phyloP scores from a whole-genome alignment of 2,888 invertebrate species.

The Lacanobia wlatinum region DNA sequence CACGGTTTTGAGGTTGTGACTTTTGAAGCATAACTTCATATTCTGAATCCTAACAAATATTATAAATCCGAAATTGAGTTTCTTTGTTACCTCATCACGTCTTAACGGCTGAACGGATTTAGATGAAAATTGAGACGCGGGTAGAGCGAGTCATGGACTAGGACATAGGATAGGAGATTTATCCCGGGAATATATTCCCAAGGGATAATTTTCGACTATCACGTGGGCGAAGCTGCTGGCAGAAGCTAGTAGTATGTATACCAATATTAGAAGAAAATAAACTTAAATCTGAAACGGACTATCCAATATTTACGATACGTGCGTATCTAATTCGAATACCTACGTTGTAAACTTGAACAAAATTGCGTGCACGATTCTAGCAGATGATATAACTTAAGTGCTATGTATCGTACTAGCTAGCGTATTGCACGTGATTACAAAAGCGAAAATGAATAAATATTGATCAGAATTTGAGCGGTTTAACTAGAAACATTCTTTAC shows the following conservation, averaged over 20 bases:
- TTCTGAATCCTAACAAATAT: not conserved
- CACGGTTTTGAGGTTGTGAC: slow-evolving; percentile 10
- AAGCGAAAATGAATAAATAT: slow-evolving; percentile 53
- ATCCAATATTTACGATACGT: slow-evolving; percentile 35
- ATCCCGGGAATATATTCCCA: too few species aligned
- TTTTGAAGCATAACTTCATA: not conserved
- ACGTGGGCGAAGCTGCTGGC: too few species aligned
- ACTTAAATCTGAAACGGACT: slow-evolving; percentile 15
- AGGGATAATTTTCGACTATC: not conserved
- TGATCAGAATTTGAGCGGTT: slow-evolving; percentile 43
- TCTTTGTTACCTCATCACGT: too few species aligned
- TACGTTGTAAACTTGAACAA: slow-evolving; percentile 9
- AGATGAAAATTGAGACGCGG: too few species aligned
- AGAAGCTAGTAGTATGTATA: too few species aligned
- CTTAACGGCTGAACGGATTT: too few species aligned
- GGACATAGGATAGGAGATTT: too few species aligned
- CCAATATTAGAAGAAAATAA: slow-evolving; percentile 1
- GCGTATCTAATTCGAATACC: slow-evolving; percentile 44
- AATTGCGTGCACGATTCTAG: slow-evolving; percentile 57
- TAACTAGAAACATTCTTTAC: slow-evolving; percentile 30
- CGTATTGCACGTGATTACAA: slow-evolving; percentile 32
- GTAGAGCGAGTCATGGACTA: too few species aligned
- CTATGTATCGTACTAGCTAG: slow-evolving; percentile 27
- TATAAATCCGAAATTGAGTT: too few species aligned
- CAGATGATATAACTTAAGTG: slow-evolving; percentile 50